Conservation (phyloP, 92 coral and sea anemone genomes). For the Galaxea fascicularis region DNA sequence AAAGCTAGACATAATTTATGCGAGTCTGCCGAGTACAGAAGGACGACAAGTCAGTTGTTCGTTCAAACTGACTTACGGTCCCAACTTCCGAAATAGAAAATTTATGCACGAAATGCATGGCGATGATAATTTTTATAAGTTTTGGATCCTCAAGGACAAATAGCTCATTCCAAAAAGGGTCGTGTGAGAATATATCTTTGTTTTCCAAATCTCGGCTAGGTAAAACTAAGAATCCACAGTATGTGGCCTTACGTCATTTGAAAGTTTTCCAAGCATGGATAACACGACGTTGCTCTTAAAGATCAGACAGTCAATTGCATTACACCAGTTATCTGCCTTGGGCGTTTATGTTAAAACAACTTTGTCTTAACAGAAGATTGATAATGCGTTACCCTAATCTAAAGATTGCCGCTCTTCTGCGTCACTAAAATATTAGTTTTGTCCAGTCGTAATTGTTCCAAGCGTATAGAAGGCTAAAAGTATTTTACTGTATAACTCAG, state of each 20-base stretch:
- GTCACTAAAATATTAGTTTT: no score
- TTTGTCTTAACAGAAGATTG: neutral
- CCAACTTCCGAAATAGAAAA: no score
- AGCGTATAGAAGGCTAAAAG: neutral
- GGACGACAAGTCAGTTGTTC: no score
- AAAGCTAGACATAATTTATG: no score
- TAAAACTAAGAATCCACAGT: neutral
- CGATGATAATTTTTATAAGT: no score
- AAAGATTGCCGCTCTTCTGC: no score
- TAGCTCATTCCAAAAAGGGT: neutral
- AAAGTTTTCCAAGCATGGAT: neutral
- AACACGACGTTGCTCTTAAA: neutral
- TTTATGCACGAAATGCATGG: neutral
- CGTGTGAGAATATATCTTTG: neutral
- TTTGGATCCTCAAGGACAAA: no score
- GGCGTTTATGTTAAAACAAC: neutral
- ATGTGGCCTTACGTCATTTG: slow-evolving; percentile 10
- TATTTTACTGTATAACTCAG: neutral
- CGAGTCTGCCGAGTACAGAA: no score
- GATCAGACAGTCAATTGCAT: neutral
- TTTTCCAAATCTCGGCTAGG: neutral
- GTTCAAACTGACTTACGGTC: no score
- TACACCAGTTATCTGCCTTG: neutral
- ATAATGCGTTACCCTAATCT: no score
- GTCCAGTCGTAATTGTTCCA: no score